Base-by-base conservation (phyloP, 64 coral and sea anemone species). In the Stichodactyla helianthus region DNA sequence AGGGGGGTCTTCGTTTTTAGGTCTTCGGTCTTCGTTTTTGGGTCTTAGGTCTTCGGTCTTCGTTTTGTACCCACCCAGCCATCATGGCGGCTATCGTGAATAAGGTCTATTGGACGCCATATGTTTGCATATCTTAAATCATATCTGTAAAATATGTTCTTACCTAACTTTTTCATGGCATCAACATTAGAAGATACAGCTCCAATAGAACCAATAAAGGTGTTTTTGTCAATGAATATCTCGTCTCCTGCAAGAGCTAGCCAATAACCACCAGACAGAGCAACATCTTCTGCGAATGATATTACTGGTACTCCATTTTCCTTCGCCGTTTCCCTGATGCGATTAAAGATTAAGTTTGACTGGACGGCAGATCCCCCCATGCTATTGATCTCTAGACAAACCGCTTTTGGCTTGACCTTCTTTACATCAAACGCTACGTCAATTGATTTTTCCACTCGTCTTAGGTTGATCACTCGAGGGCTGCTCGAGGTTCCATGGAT, bases 381-480 rank as follows among this genome's bases (percentile, higher is more conserved):
- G 35, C 94, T 93, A 53, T 96, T 96, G 11, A 96, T 90, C 81
- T 96, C 91, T 5, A 96, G 74, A 51, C 94, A 96, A 56, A 96
- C 94, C 50, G 95, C 95, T 86, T 91, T 97, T 10, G 95, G 95
- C 31, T 91, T 93, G 16, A 93, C 74, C 86, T 91, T 93, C n/a
- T 93, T 91, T 55, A 56, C 83, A 85, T 93, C 89, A 59, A 97
- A 97, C 14, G 95, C 95, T 10, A 63, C 53, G 59, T 89, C 89
- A 52, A 97, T 85, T 27, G 71, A 20, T 62, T 91, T 97, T 68
- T 97, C 95, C 10, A 97, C 62, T 63, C 77, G 91, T 52, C 86
- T 79, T 22, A 97, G 81, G 57, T 93, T 97, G 0, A 97, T 50
- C 18, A 53, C 55, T 50, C 87, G 63, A 2, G 70, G 18, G 5